A percentile compares a stretch with the other conserved stretches of the same genome.
These are phyloP conservation scores for Hippocampus guttulatus DNA, from an alignment of 2,113 vertebrate genomes.

Conservation along the genomic window DNA sequence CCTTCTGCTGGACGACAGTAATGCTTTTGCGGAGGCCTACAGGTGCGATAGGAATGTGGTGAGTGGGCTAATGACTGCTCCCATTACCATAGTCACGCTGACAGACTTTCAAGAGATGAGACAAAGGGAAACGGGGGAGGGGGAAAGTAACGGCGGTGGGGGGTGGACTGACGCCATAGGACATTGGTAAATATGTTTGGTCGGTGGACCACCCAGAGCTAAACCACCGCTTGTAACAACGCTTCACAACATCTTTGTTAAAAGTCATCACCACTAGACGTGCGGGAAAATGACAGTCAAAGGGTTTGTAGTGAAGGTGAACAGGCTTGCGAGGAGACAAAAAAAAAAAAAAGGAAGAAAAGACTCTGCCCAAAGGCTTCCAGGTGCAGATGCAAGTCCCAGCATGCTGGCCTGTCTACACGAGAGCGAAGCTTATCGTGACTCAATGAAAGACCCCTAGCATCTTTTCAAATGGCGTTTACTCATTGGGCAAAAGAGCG, in stretches of 20 bases:
- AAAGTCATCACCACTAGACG: conserved; percentile 4
- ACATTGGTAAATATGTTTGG: conserved; percentile 23
- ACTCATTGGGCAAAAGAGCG: neutral
- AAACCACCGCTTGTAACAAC: conserved; percentile 17
- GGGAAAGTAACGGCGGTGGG: neutral
- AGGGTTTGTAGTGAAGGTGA: conserved; percentile 6
- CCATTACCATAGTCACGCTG: conserved; percentile 41
- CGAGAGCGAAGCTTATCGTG: conserved; percentile 2
- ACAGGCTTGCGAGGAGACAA: neutral
- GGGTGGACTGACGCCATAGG: neutral
- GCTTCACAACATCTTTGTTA: conserved; percentile 7
- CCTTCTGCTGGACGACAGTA: conserved; percentile 28
- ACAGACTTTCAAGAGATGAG: conserved; percentile 41
- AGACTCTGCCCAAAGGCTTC: conserved; percentile 35
- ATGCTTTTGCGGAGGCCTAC: conserved; percentile 27
- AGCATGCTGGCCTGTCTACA: conserved; percentile 14
- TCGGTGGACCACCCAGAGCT: conserved; percentile 54
- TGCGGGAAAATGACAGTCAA: conserved; percentile 11
- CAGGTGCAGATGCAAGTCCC: conserved; percentile 40
- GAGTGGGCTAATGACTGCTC: conserved; percentile 40
- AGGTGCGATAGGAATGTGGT: conserved; percentile 51
- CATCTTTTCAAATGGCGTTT: conserved; percentile 14
- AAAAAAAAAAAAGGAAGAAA: neutral
- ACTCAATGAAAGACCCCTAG: neutral
- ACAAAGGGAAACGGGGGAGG: conserved; percentile 24